Base-by-base conservation (phyloP, 2,113 vertebrate genomes). In the Strix uralensis region DNA sequence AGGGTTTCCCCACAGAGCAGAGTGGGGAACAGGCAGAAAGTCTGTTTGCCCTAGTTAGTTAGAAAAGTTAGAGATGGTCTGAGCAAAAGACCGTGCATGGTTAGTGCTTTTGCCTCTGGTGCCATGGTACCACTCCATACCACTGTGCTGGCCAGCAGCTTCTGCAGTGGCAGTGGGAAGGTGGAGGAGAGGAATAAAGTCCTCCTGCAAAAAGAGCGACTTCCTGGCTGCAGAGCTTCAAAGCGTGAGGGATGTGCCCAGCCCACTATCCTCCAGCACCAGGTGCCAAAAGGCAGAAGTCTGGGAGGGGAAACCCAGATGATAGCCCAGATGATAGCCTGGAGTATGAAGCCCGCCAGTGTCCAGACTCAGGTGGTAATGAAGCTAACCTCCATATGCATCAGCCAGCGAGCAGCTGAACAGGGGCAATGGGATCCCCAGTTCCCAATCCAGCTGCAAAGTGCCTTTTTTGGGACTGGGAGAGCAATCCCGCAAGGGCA, bases 41-140 rank as follows among this genome's bases (percentile, higher is more conserved):
- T 32, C 32, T 80, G 16, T 65, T 80, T 80, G 14, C 11, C 22
- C 3, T 23, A 32, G 14, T 15, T 29, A 62, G 5, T 66, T 34
- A 38, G 17, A 49, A 58, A 81, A 44, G 13, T 20, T 10, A 42
- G n/a, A 72, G 23, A 20, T 30, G 32, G 8, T 55, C 34, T 36
- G 40, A 63, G 16, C 11, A 29, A 29, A 61, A 88, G 65, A 42
- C 36, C 23, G 3, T 8, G 13, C 13, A 14, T 5, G 9, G 19
- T 42, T 42, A 19, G 11, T 51, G 27, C 20, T 55, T 71, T 66
- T 89, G 26, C 15, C 25, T 10, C 20, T 0, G 0, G 0, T 44
- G 25, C 18, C 0, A 0, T 36, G 38, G 27, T 77, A 27, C 27
- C 0, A 0, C 22, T 2, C 5, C 7, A 0, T 34, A 52, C 12